These are phyloP conservation scores for Barnardius zonarius DNA, from an alignment of 2,113 vertebrate species.

Conservation along the genomic window DNA sequence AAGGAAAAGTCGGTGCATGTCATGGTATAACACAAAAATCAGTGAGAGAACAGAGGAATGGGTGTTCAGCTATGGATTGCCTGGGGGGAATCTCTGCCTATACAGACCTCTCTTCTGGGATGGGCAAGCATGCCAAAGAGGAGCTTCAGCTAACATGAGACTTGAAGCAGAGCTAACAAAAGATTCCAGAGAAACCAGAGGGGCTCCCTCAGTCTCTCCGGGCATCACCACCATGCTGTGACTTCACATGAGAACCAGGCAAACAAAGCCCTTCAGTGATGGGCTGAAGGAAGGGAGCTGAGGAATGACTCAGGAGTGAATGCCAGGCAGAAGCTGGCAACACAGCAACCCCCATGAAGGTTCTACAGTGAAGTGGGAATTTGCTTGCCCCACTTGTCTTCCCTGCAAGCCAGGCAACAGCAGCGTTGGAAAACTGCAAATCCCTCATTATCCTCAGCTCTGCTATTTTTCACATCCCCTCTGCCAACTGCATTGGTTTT, in stretches of 20 bases:
- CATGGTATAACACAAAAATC: slow-evolving; percentile 1
- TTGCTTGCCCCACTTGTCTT: slow-evolving; percentile 2
- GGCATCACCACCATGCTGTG: background rate
- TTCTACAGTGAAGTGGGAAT: background rate
- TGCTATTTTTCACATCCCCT: background rate
- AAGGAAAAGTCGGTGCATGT: background rate
- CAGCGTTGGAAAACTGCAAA: background rate
- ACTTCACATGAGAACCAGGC: background rate
- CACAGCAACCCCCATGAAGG: background rate
- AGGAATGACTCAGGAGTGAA: accelerated
- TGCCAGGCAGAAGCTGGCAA: background rate
- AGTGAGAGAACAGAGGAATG: background rate
- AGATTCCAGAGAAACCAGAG: background rate
- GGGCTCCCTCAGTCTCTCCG: background rate
- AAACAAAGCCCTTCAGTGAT: background rate
- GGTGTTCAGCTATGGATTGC: background rate
- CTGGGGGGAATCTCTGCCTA: background rate
- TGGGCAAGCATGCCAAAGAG: background rate
- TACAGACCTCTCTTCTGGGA: background rate
- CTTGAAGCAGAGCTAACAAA: background rate
- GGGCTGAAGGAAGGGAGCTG: background rate
- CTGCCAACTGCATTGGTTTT: background rate
- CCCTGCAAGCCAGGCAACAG: background rate
- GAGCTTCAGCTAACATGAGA: background rate
- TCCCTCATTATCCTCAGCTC: background rate